Conservation (phyloP, 2,797 vertebrate genomes). For the Notamacropus eugenii region DNA sequence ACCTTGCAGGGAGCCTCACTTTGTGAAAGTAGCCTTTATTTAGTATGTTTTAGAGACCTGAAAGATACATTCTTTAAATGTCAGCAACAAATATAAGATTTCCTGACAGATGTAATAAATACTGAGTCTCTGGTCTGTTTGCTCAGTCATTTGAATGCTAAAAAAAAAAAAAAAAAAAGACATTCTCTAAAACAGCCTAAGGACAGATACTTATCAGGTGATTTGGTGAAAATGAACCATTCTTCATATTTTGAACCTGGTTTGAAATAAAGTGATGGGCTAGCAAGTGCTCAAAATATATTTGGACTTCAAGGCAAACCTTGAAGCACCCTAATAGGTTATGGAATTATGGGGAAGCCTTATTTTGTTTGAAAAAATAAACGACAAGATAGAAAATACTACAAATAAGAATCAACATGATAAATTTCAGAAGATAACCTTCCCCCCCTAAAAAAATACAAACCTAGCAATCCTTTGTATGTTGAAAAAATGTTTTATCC, state of each 20-base stretch:
- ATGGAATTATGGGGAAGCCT: slow-evolving; percentile 15
- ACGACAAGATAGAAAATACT: not conserved
- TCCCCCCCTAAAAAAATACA: slow-evolving; percentile 15
- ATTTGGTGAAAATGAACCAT: not conserved
- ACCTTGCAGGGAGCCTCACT: not conserved
- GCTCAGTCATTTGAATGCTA: not conserved
- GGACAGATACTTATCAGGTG: slow-evolving; percentile 18
- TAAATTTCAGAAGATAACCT: not conserved
- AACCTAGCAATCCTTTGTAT: not conserved
- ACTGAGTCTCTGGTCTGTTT: not conserved
- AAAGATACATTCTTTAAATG: slow-evolving; percentile 1
- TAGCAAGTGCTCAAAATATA: not conserved
- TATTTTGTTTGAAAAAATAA: slow-evolving; percentile 24
- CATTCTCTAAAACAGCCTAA: not conserved
- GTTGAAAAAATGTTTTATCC: slow-evolving; percentile 12
- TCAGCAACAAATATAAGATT: not conserved
- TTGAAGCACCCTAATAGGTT: not conserved
- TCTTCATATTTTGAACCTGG: not conserved
- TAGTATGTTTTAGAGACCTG: slow-evolving; percentile 8
- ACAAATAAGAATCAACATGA: slow-evolving; percentile 25
- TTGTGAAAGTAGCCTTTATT: not conserved
- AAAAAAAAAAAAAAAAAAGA: not conserved
- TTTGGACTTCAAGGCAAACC: slow-evolving; percentile 23
- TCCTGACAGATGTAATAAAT: slow-evolving; percentile 13
- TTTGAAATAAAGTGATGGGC: not conserved